A percentile compares a stretch with the other conserved stretches of the same genome.
These are phyloP conservation scores for Embiotoca jacksoni DNA, from an alignment of 2,113 vertebrate species.

Conservation along the genomic window DNA sequence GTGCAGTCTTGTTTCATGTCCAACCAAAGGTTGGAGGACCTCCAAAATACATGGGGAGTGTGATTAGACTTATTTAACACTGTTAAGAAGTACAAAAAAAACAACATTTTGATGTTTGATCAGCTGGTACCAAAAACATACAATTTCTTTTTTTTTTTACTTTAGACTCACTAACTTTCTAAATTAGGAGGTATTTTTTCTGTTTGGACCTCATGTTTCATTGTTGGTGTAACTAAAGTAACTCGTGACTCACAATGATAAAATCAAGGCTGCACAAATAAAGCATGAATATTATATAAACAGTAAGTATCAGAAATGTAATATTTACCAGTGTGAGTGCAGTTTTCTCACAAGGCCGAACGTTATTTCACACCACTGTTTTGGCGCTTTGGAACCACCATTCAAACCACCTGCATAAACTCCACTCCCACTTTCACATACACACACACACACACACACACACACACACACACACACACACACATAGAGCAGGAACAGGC, in stretches of 20 bases:
- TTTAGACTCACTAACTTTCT: background rate
- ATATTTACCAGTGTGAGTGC: conserved; percentile 19
- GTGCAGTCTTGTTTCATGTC: background rate
- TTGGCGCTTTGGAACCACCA: conserved; percentile 15
- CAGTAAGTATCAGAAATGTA: conserved; percentile 11
- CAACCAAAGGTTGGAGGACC: background rate
- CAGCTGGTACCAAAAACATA: background rate
- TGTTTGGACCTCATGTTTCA: background rate
- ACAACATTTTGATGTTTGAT: background rate
- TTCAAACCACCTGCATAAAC: conserved; percentile 18
- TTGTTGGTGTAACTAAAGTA: conserved; percentile 1
- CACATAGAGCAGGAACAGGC: conserved; percentile 2
- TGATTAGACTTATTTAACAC: background rate
- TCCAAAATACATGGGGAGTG: background rate
- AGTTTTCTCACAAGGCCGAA: conserved; percentile 17
- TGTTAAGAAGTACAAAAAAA: background rate
- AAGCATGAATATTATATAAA: conserved; percentile 31
- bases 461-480: no score
- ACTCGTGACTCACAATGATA: background rate
- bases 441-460: no score
- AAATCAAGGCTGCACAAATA: conserved; percentile 25
- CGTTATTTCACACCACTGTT: conserved; percentile 27
- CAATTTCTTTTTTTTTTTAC: no score
- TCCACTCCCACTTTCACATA: background rate
- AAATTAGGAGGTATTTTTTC: background rate